A percentile compares a stretch with the other conserved stretches of the same genome.
Conservation (phyloP, 2,113 vertebrate species). For the Tetraodon nigroviridis region DNA sequence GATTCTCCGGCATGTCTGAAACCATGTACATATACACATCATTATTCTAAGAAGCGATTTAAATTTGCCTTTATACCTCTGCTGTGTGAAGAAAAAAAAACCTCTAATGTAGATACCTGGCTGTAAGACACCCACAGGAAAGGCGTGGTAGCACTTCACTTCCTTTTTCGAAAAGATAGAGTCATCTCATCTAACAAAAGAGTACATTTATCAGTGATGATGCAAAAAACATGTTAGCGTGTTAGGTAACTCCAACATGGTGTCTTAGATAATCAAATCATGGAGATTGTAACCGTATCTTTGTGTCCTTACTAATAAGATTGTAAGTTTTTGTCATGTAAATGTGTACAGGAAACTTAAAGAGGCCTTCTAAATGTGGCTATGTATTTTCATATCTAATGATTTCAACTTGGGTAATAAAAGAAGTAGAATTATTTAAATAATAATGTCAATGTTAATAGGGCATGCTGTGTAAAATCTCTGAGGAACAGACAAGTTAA, state of each 20-base stretch:
- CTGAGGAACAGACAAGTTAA: constrained; percentile 20
- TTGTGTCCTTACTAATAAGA: constrained; percentile 25
- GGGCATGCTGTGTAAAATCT: constrained; percentile 30
- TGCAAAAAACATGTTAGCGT: constrained; percentile 5
- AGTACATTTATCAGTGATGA: constrained; percentile 22
- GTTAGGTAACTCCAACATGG: constrained; percentile 31
- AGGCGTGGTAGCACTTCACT: constrained; percentile 61
- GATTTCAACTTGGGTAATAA: constrained; percentile 18
- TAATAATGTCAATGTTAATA: constrained; percentile 21
- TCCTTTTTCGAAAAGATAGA: constrained; percentile 44
- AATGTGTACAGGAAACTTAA: constrained; percentile 50
- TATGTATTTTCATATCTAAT: constrained; percentile 47
- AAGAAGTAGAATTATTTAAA: constrained; percentile 16
- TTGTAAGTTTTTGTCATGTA: constrained; percentile 37
- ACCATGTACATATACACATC: constrained; percentile 11
- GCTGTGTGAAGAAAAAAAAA: not conserved
- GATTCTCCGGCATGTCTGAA: constrained; percentile 25
- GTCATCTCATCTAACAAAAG: constrained; percentile 14
- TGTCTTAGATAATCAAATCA: constrained; percentile 34
- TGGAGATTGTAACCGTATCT: constrained; percentile 33
- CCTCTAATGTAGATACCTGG: constrained; percentile 20
- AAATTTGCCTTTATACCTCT: constrained; percentile 17
- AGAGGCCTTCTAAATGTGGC: constrained; percentile 42
- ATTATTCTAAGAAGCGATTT: constrained; percentile 15
- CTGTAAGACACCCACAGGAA: constrained; percentile 33